Evolutionary conservation across 2,888 invertebrate genomes (phyloP), one percentile per base, ranked within the genome.

Genomic region (Iphiclides podalirius): DNA sequence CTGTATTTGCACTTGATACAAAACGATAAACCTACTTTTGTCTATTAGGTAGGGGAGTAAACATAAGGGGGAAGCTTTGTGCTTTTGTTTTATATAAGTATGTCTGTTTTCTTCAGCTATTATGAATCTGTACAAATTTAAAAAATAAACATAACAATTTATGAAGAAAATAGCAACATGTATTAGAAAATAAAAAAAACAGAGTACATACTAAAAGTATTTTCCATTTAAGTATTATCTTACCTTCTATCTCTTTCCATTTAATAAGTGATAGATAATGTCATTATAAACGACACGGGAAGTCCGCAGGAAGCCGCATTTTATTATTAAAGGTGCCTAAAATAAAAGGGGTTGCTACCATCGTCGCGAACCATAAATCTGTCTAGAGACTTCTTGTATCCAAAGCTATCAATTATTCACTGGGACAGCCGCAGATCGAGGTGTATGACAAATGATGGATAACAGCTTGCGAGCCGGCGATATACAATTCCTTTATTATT

Each of bases 371-470:
- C 71, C 70, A 75, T 79, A 75, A 79, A 79, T 78, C 71, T 72
- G 69, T 73, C 71, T 28, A 50, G 65, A 64, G 77, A 68, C 70
- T 74, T 74, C 67, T 75, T 72, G 69, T 59, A 67, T 60, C 64
- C 58, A 58, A 52, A 61, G 60, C 61, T 69, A 80, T 77, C 63
- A 76, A 72, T 80, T 79, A 79, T 81, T 79, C 67, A 76, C 67
- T 72, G 66, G 62, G 71, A 70, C 73, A 69, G 72, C 49, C 56
- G 54, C 55, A 50, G 57, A 53, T 46, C 55, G 54, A 62, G 63
- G 59, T 63, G 60, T 71, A 73, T 73, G 75, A 73, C 71, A 72
- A 72, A 76, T 75, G 72, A 70, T 66, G 63, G 68, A 63, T 66
- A 60, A 55, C 57, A 49, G 44, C 39, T 44, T 35, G 43, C 4